These are phyloP conservation scores for Halocaridina rubra DNA, from an alignment of 2,888 invertebrate genomes.

Conservation along the genomic window DNA sequence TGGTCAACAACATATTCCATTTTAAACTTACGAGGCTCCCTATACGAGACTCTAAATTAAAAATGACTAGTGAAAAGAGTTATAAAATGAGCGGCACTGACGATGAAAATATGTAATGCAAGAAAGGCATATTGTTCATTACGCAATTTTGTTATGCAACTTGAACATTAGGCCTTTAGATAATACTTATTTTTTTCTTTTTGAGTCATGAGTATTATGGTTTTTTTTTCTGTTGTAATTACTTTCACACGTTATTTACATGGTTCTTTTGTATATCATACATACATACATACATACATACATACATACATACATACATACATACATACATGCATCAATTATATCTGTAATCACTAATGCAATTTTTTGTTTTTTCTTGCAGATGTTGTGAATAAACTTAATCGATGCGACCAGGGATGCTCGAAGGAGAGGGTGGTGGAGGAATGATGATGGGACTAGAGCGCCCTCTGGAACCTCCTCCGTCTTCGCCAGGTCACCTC, in stretches of 20 bases:
- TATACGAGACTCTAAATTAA: not conserved
- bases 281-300: conserved; percentile 5
- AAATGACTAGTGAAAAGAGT: not conserved
- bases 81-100: not conserved
- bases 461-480: too few relatives aligned
- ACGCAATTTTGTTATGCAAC: not conserved
- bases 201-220: not conserved
- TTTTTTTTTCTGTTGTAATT: not conserved
- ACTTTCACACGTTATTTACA: too few relatives aligned
- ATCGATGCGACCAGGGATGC: not conserved
- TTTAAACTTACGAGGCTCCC: not conserved
- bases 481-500: not conserved
- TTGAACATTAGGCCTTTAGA: not conserved
- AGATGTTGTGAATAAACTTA: conserved; percentile 21
- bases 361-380: not conserved
- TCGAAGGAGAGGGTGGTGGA: not conserved
- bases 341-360: not conserved
- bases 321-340: not conserved
- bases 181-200: not conserved
- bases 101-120: not conserved
- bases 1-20: not conserved
- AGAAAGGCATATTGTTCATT: not conserved
- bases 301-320: conserved; percentile 14
- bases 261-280: not conserved
- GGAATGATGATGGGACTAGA: not conserved